These are phyloP conservation scores for Anguilla megastoma DNA, from an alignment of 2,797 vertebrate genomes.

Conservation along the genomic window DNA sequence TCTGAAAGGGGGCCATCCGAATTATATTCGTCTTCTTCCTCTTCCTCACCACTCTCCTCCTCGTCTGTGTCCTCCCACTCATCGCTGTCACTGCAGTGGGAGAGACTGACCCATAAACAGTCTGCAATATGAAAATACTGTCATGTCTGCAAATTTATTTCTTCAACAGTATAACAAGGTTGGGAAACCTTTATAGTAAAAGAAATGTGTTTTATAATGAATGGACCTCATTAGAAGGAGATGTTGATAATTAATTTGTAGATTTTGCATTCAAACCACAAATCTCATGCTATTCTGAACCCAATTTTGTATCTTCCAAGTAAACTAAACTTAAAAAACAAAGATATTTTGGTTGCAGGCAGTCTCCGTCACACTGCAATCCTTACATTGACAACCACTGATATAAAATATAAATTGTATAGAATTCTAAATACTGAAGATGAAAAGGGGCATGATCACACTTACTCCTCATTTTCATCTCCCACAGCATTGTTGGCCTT, in stretches of 20 bases:
- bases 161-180: too few relatives aligned
- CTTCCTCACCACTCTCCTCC: constrained; percentile 49
- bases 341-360: background rate
- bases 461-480: constrained; percentile 57
- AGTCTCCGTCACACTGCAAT: background rate
- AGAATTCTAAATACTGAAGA: background rate
- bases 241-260: background rate
- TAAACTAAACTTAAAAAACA: background rate
- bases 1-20: constrained; percentile 76
- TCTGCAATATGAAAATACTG: background rate
- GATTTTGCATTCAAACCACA: background rate
- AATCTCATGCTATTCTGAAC: background rate
- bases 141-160: too few relatives aligned
- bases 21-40: constrained; percentile 58
- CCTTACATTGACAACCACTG: background rate
- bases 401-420: background rate
- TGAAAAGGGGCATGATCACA: background rate
- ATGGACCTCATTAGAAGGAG: background rate
- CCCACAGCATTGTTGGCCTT: constrained; percentile 75
- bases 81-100: constrained; percentile 64
- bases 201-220: too few relatives aligned
- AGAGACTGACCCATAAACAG: background rate
- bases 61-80: constrained; percentile 86
- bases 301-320: background rate
- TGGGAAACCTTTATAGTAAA: too few relatives aligned